phyloP scores from a whole-genome alignment of 64 coral and sea anemone genomes.

The Anthopleura sola region DNA sequence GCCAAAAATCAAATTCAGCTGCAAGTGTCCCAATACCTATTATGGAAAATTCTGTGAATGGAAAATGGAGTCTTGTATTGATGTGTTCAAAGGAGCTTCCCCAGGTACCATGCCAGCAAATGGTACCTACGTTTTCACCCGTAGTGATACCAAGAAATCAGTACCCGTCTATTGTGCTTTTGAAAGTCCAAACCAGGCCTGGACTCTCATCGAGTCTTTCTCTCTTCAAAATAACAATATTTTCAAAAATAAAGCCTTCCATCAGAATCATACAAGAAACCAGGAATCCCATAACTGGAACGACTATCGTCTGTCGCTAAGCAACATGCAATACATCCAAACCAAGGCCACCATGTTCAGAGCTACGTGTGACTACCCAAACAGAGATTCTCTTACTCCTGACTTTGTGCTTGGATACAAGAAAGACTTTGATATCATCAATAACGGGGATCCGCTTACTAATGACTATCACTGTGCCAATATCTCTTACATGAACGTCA shows the following conservation, averaged over 20 bases:
- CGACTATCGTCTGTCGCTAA: neutral
- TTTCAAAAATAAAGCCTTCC: neutral
- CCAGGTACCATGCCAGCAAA: neutral
- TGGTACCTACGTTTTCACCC: neutral
- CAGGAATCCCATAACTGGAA: neutral
- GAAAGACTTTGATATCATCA: neutral
- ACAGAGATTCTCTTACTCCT: neutral
- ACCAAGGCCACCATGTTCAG: neutral
- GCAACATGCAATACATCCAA: neutral
- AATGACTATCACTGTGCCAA: no score
- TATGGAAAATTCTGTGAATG: slow-evolving; percentile 15
- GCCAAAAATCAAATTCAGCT: slow-evolving; percentile 21
- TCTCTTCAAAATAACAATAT: neutral
- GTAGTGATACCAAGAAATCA: neutral
- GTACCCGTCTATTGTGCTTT: slow-evolving; percentile 7
- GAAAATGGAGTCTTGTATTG: neutral
- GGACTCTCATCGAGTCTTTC: slow-evolving; percentile 7
- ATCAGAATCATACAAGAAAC: neutral
- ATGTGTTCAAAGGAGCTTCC: neutral
- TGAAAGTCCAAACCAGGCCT: neutral
- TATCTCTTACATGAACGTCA: no score
- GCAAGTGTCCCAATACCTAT: slow-evolving; percentile 12
- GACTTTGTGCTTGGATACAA: neutral
- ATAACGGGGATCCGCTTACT: no score
- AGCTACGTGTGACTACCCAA: neutral